phyloP scores from a whole-genome alignment of 2,113 vertebrate genomes.

The Tenebrosternarchus preto region DNA sequence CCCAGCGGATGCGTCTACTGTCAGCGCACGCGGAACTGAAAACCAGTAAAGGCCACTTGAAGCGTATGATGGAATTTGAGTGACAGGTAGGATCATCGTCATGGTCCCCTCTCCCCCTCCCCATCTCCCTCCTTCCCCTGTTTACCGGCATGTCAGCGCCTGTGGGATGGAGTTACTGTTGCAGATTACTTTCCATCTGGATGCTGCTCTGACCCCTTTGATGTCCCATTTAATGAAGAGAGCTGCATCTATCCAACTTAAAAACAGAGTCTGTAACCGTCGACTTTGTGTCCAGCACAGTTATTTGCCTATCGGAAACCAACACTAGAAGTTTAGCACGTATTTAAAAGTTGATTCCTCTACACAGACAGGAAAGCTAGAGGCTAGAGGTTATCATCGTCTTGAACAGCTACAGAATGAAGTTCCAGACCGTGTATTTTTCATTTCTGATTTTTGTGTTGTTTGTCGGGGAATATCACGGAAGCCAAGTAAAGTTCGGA shows the following conservation, averaged over 20 bases:
- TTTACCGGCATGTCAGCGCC: conserved; percentile 55
- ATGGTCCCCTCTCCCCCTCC: neutral
- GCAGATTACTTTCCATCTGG: conserved; percentile 58
- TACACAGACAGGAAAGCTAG: too few species aligned
- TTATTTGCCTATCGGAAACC: neutral
- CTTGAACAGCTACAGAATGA: conserved; percentile 43
- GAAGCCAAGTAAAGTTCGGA: conserved; percentile 52
- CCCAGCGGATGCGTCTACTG: too few species aligned
- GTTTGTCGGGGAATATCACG: conserved; percentile 48
- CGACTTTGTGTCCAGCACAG: too few species aligned
- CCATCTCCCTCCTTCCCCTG: conserved; percentile 23
- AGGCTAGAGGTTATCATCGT: neutral
- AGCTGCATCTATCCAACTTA: conserved; percentile 47
- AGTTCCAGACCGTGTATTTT: conserved; percentile 42
- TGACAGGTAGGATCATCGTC: conserved; percentile 20
- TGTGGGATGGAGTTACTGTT: conserved; percentile 60
- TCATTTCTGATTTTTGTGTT: conserved; percentile 55
- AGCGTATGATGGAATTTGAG: neutral
- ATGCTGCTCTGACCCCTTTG: conserved; percentile 51
- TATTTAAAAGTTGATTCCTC: too few species aligned
- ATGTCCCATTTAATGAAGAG: conserved; percentile 53
- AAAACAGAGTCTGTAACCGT: conserved; percentile 16
- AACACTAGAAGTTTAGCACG: neutral
- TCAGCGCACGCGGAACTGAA: too few species aligned
- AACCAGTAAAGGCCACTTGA: neutral